Conservation (phyloP, 1,140 invertebrate species). For the Matsumurasca onukii region DNA sequence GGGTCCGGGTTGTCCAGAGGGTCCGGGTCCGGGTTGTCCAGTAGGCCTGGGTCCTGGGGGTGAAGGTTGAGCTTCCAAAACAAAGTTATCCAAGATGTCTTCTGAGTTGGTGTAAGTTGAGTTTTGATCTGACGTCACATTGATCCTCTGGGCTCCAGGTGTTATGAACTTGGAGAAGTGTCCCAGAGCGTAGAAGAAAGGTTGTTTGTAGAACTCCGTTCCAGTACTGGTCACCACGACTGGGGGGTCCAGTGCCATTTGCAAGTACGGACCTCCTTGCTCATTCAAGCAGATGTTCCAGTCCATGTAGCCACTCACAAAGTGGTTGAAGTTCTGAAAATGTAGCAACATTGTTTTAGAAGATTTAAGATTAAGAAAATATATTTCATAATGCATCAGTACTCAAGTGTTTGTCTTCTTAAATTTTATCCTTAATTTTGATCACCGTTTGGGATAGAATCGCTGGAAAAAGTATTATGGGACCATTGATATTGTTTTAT, state of each 20-base stretch:
- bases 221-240: conserved; percentile 68
- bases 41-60: too few species aligned
- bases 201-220: conserved; percentile 83
- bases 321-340: conserved; percentile 73
- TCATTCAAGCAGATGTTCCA: conserved; percentile 86
- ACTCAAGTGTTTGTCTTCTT: too few species aligned
- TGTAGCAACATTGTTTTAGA: too few species aligned
- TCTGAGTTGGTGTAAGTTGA: not conserved
- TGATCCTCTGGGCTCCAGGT: conserved; percentile 55
- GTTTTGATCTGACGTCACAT: not conserved
- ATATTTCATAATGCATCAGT: too few species aligned
- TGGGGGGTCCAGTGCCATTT: conserved; percentile 69
- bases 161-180: conserved; percentile 87
- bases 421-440: too few species aligned
- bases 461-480: too few species aligned
- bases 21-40: not conserved
- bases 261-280: conserved; percentile 79
- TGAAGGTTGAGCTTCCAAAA: too few species aligned
- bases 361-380: too few species aligned
- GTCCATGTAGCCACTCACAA: conserved; percentile 76
- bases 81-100: too few species aligned
- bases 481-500: too few species aligned
- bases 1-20: not conserved
- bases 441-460: too few species aligned
- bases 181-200: conserved; percentile 82